Base-by-base conservation (phyloP, 2,113 vertebrate genomes). In the Cottus gobio region DNA sequence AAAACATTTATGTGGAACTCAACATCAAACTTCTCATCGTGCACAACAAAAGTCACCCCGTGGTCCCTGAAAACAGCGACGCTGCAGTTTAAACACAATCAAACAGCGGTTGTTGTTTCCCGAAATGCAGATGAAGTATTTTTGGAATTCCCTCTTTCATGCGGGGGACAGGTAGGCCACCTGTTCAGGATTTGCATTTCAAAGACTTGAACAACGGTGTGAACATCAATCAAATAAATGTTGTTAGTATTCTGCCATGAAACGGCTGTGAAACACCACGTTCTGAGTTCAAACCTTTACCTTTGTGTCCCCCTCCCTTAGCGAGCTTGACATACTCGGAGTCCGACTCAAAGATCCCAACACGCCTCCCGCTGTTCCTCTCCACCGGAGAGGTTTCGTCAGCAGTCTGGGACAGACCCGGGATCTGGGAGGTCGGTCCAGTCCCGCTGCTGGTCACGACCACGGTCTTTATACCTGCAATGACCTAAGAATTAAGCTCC, bases 251-350 rank as follows among this genome's bases (percentile, higher is more conserved):
- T 63, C 34, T 16, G n/a, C 26, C 37, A 44, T 28, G 18, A 44
- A 44, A 15, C 54, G 8, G 42, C 42, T 15, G 15, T 44, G 13
- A 44, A 5, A 16, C 9, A 30, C 7, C 1, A 64, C 22, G 39
- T 28, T 37, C 11, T 5, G 9, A 16, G 0, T 18, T 20, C 0
- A 48, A 37, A 42, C 24, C 1, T 52, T 82, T 85, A 95, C 95
- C 95, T 91, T 90, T 95, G 62, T 95, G 94, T 7, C 95, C 95
- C 0, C 95, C 95, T 77, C 90, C 88, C 83, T 96, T 96, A 2
- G 95, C 95, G 0, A 96, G 93, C 86, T 95, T 96, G 34, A 94
- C 92, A 2, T 96, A 96, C 1, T 96, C 95, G 0, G 95, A 96
- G 85, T 96, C 95, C 0, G 85, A 66, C 46, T 85, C 93, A 74